Evolutionary conservation across 1,140 invertebrate genomes (phyloP), one percentile per base, ranked within the genome.

Genomic region (Mercenaria mercenaria): DNA sequence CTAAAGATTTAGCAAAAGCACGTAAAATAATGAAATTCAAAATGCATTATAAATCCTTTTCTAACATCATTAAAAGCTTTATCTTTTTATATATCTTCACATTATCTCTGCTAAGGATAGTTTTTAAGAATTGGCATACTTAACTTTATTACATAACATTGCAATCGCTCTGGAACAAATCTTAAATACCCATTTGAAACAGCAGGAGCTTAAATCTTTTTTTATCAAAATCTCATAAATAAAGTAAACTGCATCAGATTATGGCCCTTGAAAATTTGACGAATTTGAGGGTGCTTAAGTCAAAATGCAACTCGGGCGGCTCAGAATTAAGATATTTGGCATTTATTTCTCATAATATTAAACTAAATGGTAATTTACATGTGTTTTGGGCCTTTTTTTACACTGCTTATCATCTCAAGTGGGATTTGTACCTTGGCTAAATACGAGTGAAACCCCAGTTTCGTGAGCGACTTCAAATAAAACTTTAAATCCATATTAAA

Each of bases 171-270:
- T 13, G 64, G 59, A 76, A 74, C 61, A 86, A 76, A 76, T 76
- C 72, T 76, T 86, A n/a, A 47, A 50, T 52, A 86, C 59, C 39
- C 72, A 86, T 59, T 59, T 26, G 4, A 52, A 86, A 76, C 83
- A 86, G 83, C 69, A 61, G 43, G 83, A 26, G 67, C 10, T 18
- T 69, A 76, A 76, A 86, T 74, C 41, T 76, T 52, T 59, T 86
- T 76, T 76, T 86, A 86, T 86, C 83, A 76, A 76, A 86, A 86
- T 76, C 52, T n/a, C 83, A 86, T 86, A 86, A 86, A 86, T 86
- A 59, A 76, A 50, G n/a, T 47, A 47, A 86, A 86, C 41, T 76
- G 50, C 67, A 29, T 32, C 39, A 50, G 82, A 84, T 84, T 84
- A 84, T n/a, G 47, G 26, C 20, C 64, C 79, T 82, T 39, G 37